phyloP scores from a whole-genome alignment of 2,797 vertebrate genomes.

The Chloroceryle inda region DNA sequence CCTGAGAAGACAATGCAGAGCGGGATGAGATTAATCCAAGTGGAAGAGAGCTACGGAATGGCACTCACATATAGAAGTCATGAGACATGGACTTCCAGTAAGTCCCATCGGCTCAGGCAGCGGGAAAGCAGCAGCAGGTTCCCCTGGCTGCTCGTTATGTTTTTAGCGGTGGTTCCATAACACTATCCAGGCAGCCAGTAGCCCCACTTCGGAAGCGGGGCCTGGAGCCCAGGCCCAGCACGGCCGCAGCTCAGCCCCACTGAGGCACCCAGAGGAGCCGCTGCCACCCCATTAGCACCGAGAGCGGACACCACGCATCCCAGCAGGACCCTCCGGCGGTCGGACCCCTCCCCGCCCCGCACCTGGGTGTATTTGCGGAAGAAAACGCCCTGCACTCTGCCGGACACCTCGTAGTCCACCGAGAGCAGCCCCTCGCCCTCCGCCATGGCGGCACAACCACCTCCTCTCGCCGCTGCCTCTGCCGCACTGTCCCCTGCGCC shows the following conservation, averaged over 20 bases:
- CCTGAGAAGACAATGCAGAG: conserved; percentile 75
- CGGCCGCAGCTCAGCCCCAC: no score
- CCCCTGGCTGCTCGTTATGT: fast-evolving
- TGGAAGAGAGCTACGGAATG: neutral
- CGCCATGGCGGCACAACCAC: conserved; percentile 78
- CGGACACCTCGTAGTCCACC: conserved; percentile 93
- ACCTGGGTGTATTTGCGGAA: conserved; percentile 97
- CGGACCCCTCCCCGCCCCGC: neutral
- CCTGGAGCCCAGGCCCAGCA: no score
- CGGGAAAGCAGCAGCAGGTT: neutral
- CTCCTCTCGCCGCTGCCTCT: fast-evolving
- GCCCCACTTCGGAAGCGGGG: no score
- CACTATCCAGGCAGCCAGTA: neutral
- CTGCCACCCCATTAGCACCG: neutral
- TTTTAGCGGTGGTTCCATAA: neutral
- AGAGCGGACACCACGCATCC: no score
- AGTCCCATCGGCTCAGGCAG: neutral
- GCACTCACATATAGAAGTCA: fast-evolving
- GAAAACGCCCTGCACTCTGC: conserved; percentile 95
- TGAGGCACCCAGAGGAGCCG: fast-evolving
- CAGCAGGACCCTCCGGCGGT: neutral
- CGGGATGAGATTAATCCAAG: neutral
- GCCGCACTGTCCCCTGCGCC: neutral
- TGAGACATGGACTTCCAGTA: neutral
- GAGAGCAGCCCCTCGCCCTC: conserved; percentile 83